A percentile compares a stretch with the other conserved stretches of the same genome.
Conservation (phyloP, 2,888 invertebrate genomes). For the Ecliptopera silaceata region DNA sequence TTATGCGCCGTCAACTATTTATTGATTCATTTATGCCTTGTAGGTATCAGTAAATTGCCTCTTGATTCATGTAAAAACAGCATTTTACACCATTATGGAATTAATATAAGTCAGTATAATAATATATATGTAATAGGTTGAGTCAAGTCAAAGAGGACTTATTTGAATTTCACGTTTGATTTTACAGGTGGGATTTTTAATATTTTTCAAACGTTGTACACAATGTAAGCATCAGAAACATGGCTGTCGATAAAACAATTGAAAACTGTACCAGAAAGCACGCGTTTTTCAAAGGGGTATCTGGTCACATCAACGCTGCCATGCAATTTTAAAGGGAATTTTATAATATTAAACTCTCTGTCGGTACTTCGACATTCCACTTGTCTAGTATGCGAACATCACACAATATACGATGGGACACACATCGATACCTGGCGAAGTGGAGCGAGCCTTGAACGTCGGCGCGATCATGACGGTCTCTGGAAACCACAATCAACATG, state of each 20-base stretch:
- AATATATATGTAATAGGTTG: background rate
- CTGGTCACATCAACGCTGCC: background rate
- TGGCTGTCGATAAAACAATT: background rate
- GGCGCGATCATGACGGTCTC: conserved; percentile 89
- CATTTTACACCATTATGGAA: background rate
- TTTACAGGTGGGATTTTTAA: no score
- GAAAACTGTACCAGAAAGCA: background rate
- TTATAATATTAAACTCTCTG: background rate
- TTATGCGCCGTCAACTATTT: conserved; percentile 40
- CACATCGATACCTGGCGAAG: conserved; percentile 85
- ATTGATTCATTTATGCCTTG: conserved; percentile 47
- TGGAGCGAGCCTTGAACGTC: conserved; percentile 91
- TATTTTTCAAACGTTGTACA: conserved; percentile 20
- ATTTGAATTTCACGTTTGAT: no score
- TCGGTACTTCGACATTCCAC: background rate
- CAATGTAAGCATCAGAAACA: conserved; percentile 16
- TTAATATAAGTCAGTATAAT: background rate
- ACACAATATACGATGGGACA: conserved; percentile 37
- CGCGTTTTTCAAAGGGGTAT: background rate
- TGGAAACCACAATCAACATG: conserved; percentile 79
- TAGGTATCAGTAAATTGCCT: conserved; percentile 8
- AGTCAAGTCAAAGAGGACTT: no score
- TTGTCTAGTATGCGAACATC: conserved; percentile 33
- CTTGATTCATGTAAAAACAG: background rate
- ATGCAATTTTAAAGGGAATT: background rate